Evolutionary conservation across 2,888 invertebrate species (phyloP).

Genomic region (Parnassius orleans): DNA sequence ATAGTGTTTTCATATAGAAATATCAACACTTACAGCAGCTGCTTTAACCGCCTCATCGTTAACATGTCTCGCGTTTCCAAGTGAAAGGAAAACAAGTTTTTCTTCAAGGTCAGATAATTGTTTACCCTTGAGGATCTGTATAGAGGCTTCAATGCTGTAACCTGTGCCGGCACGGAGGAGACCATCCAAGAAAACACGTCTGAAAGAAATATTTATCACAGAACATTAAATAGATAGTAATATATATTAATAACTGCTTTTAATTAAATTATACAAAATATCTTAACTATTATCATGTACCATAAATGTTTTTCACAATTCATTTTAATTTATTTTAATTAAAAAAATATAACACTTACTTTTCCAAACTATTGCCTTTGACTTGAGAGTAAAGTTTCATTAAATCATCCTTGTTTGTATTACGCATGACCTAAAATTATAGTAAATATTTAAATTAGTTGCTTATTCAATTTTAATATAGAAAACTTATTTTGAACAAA

Average conservation of each 20-base stretch:
- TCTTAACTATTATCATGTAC: too few relatives aligned
- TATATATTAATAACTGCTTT: too few relatives aligned
- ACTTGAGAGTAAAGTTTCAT: slow-evolving; percentile 84
- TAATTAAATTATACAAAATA: too few relatives aligned
- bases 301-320: too few relatives aligned
- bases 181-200: slow-evolving; percentile 90
- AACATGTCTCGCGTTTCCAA: slow-evolving; percentile 85
- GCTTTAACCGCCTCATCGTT: slow-evolving; percentile 83
- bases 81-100: slow-evolving; percentile 83
- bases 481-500: too few relatives aligned
- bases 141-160: slow-evolving; percentile 85
- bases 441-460: background rate
- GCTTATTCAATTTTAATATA: too few relatives aligned
- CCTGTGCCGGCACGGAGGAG: slow-evolving; percentile 90
- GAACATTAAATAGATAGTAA: too few relatives aligned
- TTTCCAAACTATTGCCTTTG: slow-evolving; percentile 80
- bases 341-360: slow-evolving; percentile 54
- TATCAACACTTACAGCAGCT: slow-evolving; percentile 73
- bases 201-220: slow-evolving; percentile 37
- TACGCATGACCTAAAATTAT: slow-evolving; percentile 82
- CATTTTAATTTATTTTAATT: too few relatives aligned
- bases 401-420: slow-evolving; percentile 85
- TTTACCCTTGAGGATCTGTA: slow-evolving; percentile 84
- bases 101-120: slow-evolving; percentile 81
- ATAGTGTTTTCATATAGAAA: background rate